A percentile compares a stretch with the other conserved stretches of the same genome.
Conservation (phyloP, 2,797 vertebrate genomes). For the Basileuterus tristriatus region DNA sequence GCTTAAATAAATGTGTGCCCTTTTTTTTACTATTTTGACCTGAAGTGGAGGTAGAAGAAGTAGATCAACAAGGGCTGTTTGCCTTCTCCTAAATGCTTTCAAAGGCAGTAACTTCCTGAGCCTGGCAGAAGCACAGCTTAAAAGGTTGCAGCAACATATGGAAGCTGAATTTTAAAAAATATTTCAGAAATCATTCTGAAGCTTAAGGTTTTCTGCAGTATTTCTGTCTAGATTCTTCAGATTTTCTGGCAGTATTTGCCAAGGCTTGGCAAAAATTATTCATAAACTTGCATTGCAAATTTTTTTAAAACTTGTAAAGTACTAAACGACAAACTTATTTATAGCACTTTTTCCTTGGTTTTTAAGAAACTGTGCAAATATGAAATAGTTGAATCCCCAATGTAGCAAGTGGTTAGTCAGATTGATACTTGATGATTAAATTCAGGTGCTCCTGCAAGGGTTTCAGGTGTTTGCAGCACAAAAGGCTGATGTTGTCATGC, state of each 20-base stretch:
- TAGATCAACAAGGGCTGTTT: neutral
- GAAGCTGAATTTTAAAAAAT: neutral
- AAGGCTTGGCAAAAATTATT: neutral
- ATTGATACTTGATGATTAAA: neutral
- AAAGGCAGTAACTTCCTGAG: neutral
- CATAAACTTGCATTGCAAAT: neutral
- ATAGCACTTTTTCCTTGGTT: neutral
- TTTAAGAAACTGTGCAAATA: neutral
- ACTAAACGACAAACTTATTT: neutral
- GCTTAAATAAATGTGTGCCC: neutral
- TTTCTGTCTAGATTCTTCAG: neutral
- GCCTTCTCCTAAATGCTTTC: neutral
- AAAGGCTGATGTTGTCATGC: neutral
- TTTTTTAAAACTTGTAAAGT: neutral
- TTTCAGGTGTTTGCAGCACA: neutral
- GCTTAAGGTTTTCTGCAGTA: neutral
- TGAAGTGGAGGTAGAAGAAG: neutral
- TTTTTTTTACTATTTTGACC: accelerated
- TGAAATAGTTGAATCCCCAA: neutral
- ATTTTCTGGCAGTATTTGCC: neutral
- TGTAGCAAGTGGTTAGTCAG: neutral
- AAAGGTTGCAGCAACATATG: neutral
- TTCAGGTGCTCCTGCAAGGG: neutral
- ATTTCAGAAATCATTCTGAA: neutral
- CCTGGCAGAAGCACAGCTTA: neutral